Evolutionary conservation across 2,888 invertebrate genomes (phyloP), one percentile per base, ranked within the genome.

Genomic region (Dichetophora obliterata): DNA sequence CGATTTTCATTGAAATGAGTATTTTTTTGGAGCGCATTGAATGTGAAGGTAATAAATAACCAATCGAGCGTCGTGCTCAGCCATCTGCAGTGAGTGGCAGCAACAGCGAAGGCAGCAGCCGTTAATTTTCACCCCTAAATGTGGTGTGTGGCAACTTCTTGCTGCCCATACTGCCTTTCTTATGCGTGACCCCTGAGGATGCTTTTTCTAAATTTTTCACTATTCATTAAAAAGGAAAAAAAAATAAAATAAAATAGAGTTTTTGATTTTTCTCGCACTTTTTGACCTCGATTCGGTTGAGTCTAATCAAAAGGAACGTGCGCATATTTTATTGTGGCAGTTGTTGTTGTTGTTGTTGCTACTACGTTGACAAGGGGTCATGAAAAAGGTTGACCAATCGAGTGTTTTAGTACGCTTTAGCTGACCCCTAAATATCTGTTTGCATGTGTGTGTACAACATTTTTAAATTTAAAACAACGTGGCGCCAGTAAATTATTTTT

Each of bases 111-210:
- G 14, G 16, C 27, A 27, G 75, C 81, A 80, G 77, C 80, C 81
- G 82, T 78, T 78, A 75, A 75, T 74, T 59, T 61, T 78, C 80
- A 80, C 80, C 81, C 82, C 78, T 81, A 80, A 81, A 76, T 50
- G 57, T 73, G 68, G 68, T 50, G n/a, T n/a, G n/a, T 8, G 50
- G 63, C 63, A 19, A 34, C 48, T 61, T 61, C 61, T 73, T 61
- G 48, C 19, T 37, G 63, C 63, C 63, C 31, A 5, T 11, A 37
- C 48, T 22, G 65, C 37, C 65, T 34, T 81, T 81, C 82, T 82
- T 82, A 81, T 76, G 78, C 79, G 75, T 82, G 82, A 82, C 82
- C 82, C 81, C 82, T 82, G 82, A 81, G 79, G 76, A 73, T 57
- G n/a, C 19, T 54, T 72, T 24, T 61, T 43, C 16, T 9, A 48